Base-by-base conservation (phyloP, 2,888 invertebrate species). In the Cryptocheilus praepositus region DNA sequence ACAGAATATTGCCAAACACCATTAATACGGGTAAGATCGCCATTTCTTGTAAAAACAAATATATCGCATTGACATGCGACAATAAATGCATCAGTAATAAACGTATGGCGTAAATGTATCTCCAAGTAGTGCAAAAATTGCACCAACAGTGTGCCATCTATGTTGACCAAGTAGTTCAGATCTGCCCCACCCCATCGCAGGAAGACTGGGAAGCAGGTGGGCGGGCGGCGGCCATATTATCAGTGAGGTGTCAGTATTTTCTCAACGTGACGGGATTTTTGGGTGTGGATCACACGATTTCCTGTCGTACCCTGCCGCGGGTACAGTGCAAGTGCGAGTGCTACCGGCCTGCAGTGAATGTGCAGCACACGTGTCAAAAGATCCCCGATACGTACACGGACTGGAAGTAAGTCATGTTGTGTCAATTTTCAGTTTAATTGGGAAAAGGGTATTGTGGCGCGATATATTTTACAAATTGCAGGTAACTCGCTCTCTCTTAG, bases 201-300 rank as follows among this genome's bases (percentile, higher is more conserved):
- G 64, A 56, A 55, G 60, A 67, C 44, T 36, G 15, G 28, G 51
- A 56, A 63, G 60, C 36, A 36, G 66, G 65, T 67, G 66, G 69
- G 69, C 64, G 67, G 67, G 71, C 72, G 83, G 87, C 87, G 81
- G 88, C 88, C 88, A 88, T 88, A 86, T 88, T 88, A 83, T 85
- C 83, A 87, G 86, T 88, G 88, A 88, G 87, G 87, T 89, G 88
- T 89, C 88, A 89, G 86, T 88, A 87, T 88, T 87, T 86, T 84
- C 82, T 84, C 84, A 87, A 87, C 85, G 88, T 86, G 88, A 86
- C 86, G 80, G 81, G 83, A 85, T 83, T 86, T 88, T 88, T 86
- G 88, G 87, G 87, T 88, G 88, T 88, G 88, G 88, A 88, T 86
- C 82, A 77, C 79, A 80, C 81, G 78, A 81, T 85, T 84, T 82